Evolutionary conservation across 2,888 invertebrate species (phyloP).

Genomic region (Baronia brevicornis): DNA sequence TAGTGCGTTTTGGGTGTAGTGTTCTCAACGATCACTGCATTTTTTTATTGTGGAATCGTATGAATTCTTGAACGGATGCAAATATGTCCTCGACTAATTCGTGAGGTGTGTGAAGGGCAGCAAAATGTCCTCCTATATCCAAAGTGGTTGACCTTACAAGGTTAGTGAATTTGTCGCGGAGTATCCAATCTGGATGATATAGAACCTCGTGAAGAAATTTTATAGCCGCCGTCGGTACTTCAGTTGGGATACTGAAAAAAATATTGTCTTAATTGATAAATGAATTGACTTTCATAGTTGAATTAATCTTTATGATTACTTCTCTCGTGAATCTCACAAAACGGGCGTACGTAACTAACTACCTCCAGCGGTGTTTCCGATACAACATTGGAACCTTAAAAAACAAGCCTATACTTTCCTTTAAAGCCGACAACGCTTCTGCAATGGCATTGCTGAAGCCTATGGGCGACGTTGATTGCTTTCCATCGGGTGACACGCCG

Average conservation of each 20-base stretch:
- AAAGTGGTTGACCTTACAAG: constrained; percentile 80
- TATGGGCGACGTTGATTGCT: too few species aligned
- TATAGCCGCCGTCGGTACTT: constrained; percentile 83
- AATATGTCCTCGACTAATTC: constrained; percentile 79
- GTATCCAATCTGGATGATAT: constrained; percentile 76
- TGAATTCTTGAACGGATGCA: constrained; percentile 36
- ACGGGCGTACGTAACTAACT: too few species aligned
- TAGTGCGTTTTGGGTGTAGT: too few species aligned
- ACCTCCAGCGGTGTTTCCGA: too few species aligned
- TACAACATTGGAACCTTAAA: too few species aligned
- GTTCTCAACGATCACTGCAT: not conserved
- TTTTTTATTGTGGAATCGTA: constrained; percentile 32
- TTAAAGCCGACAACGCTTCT: too few species aligned
- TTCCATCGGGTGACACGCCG: too few species aligned
- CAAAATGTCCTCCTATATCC: constrained; percentile 89
- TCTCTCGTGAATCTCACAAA: too few species aligned
- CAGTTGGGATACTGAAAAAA: constrained; percentile 77
- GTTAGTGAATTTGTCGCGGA: constrained; percentile 78
- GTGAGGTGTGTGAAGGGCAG: constrained; percentile 85
- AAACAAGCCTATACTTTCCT: too few species aligned
- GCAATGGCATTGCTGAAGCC: too few species aligned
- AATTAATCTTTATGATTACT: too few species aligned
- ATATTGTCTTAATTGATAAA: not conserved
- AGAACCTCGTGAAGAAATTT: constrained; percentile 83
- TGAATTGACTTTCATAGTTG: too few species aligned